Evolutionary conservation across 2,113 vertebrate genomes (phyloP).

Genomic region (Malurus elegans): DNA sequence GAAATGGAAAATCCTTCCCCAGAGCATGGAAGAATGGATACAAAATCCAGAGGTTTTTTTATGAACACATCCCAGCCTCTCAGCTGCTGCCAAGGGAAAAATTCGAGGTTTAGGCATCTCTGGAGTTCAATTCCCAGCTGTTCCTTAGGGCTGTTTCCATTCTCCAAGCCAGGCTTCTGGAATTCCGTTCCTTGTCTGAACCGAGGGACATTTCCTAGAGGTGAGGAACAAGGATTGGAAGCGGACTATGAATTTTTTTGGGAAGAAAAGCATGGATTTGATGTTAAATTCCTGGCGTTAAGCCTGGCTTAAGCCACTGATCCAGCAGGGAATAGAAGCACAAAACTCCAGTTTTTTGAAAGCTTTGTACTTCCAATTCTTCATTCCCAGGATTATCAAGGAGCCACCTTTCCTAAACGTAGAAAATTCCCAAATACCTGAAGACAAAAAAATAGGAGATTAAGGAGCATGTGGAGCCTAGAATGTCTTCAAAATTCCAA

Average conservation of each 20-base stretch:
- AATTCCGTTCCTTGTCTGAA: neutral
- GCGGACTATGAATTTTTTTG: neutral
- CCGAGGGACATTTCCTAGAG: neutral
- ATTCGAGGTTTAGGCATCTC: neutral
- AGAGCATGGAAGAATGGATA: neutral
- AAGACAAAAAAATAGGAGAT: neutral
- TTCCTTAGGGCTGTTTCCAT: neutral
- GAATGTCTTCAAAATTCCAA: neutral
- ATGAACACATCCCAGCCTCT: neutral
- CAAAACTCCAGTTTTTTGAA: neutral
- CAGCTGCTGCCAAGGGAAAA: neutral
- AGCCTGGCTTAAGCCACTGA: neutral
- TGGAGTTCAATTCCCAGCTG: neutral
- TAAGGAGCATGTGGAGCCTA: neutral
- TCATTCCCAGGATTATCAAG: accelerated
- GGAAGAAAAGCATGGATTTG: neutral
- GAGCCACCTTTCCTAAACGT: neutral
- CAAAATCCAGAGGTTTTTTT: neutral
- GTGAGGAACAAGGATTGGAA: neutral
- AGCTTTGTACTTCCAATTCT: neutral
- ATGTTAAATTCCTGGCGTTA: too few relatives aligned
- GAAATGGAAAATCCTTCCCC: neutral
- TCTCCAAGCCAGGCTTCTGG: neutral
- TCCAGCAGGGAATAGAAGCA: neutral
- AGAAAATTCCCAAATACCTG: neutral